Percentiles rank a stretch among this genome's conserved stretches.
phyloP scores from a whole-genome alignment of 2,888 invertebrate species.

The Pelosia muscerda region DNA sequence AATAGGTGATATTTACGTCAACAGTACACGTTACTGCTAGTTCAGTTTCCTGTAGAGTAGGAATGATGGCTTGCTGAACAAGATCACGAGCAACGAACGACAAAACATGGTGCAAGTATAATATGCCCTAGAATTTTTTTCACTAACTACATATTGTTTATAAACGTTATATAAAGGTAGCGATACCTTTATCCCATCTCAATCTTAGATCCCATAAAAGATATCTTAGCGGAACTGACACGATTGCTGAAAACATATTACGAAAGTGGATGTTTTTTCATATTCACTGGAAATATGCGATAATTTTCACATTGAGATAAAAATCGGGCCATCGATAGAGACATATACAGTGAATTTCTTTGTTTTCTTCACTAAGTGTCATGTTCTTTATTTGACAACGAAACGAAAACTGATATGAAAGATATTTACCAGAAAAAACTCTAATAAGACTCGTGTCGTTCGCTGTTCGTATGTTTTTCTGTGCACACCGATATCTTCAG shows the following conservation, averaged over 20 bases:
- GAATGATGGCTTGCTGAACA: background rate
- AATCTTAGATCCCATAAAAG: background rate
- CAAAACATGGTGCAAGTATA: too few relatives aligned
- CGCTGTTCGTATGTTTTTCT: too few relatives aligned
- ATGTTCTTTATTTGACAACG: background rate
- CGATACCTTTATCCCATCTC: too few relatives aligned
- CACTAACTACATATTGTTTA: too few relatives aligned
- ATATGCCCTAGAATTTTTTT: too few relatives aligned
- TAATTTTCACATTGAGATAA: background rate
- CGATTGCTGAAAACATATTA: background rate
- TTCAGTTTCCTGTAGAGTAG: background rate
- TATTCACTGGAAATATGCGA: background rate
- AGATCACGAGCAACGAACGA: background rate
- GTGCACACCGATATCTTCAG: too few relatives aligned
- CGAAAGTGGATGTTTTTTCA: background rate
- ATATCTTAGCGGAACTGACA: background rate
- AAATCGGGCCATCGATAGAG: background rate
- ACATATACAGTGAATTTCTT: background rate
- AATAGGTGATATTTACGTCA: background rate
- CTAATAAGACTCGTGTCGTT: too few relatives aligned
- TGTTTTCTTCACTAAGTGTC: background rate
- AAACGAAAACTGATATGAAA: too few relatives aligned
- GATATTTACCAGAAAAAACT: too few relatives aligned
- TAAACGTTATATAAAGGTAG: too few relatives aligned
- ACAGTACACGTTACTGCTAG: background rate